phyloP scores from a whole-genome alignment of 2,888 invertebrate genomes.

The Watsonalla cultraria region DNA sequence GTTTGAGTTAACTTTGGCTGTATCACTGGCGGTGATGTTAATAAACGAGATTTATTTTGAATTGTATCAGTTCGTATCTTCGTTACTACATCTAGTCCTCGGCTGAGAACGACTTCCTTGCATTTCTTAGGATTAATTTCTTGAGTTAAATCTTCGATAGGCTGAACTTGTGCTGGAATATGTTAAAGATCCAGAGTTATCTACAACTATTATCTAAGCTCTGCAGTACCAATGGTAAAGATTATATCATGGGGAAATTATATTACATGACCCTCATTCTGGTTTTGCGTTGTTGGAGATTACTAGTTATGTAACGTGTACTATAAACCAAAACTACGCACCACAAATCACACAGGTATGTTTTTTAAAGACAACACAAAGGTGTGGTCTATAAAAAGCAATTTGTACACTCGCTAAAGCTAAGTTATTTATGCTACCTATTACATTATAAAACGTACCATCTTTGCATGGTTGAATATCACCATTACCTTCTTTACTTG shows the following conservation, averaged over 20 bases:
- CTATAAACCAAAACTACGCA: no score
- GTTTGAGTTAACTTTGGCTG: conserved; percentile 38
- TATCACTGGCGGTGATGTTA: conserved; percentile 31
- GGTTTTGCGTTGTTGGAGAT: no score
- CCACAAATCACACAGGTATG: no score
- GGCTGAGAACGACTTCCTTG: conserved; percentile 37
- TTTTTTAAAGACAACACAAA: no score
- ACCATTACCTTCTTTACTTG: conserved; percentile 17
- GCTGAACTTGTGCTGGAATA: conserved; percentile 3
- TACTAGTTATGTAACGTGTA: no score
- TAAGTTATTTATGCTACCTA: no score
- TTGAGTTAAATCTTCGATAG: conserved; percentile 13
- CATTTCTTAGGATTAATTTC: conserved; percentile 23
- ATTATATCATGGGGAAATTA: no score
- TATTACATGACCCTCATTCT: no score
- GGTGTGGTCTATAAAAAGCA: no score
- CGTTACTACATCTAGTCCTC: conserved; percentile 18
- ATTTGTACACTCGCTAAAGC: no score
- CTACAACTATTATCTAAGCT: no score
- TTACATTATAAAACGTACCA: background rate
- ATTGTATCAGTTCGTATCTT: conserved; percentile 14
- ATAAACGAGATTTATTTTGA: conserved; percentile 29
- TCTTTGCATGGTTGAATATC: background rate
- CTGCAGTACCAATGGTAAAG: no score
- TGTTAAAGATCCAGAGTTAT: background rate